Evolutionary conservation across 2,797 vertebrate species (phyloP), one percentile per base, ranked within the genome.

Genomic region (Pelodytes ibericus): DNA sequence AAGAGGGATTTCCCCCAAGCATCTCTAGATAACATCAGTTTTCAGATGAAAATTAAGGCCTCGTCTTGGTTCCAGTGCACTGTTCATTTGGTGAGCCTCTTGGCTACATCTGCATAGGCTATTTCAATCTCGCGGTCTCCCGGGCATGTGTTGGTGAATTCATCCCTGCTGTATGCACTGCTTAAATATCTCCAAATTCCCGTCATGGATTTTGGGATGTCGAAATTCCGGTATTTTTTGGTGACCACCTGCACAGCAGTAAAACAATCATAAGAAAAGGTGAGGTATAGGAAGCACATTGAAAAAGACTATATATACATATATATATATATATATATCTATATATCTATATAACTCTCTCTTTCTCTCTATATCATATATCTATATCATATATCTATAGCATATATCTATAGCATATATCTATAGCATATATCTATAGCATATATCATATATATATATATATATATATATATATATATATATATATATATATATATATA

Each of bases 121-220:
- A 99, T 96, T 87, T 99, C 98, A 0, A 99, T 97, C 87, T 99
- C 98, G 82, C 95, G 95, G 83, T 99, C 96, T 33, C 94, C 96
- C 82, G 97, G 96, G 87, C 97, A 99, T 82, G 98, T 99, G 83
- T 98, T 99, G 91, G 94, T 98, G 90, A 99, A 99, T 83, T 99
- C 98, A 22, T 99, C 96, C 0, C 95, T 93, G 1, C 93, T 92
- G 60, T 97, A 98, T 5, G 96, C 98, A 13, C 90, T 94, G 3
- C 93, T 94, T 88, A 99, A 90, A 91, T 99, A 99, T 88, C 95
- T 94, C 97, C 97, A 99, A 84, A 99, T 91, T 81, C 92, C 93
- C 0, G 87, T 93, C 97, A 99, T 97, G 71, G 93, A 92, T 89
- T 95, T 96, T 59, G 96, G 97, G 69, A 99, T 97, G 83, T 98